Evolutionary conservation across 2,888 invertebrate genomes (phyloP), one percentile per base, ranked within the genome.

Genomic region (Ctenicera cuprea): DNA sequence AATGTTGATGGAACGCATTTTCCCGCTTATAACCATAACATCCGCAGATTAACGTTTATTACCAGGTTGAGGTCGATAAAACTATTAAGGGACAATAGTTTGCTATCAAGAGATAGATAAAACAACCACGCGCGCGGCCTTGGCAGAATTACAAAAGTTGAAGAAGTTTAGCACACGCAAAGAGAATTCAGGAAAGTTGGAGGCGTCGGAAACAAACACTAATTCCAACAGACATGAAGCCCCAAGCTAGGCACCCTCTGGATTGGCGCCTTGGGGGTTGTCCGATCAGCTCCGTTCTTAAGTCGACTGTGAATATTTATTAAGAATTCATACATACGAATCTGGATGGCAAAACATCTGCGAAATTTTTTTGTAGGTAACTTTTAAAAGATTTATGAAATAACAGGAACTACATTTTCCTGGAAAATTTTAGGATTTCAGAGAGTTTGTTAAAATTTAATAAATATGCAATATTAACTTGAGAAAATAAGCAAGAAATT

Each of bases 181-280:
- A 48, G 48, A 48, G 48, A 48, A 48, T 48, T 9, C 20, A 18
- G 18, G 48, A 48, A 48, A 48, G 2, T 48, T 48, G 16, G 14
- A 48, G 48, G 9, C 48, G 16, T 18, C 18, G 18, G 48, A 48
- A 48, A 48, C 48, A 48, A 48, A 48, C 48, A 48, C 48, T 48
- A 48, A 48, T 48, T 48, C 48, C 16, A 16, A 18, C 20, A 14
- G 48, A 48, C 20, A 20, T 48, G 16, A 48, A 41, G 48, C 48
- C 33, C 18, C 14, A 20, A 48, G 16, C 48, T 18, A 18, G 48
- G 16, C 18, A 48, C 48, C 48, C 20, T 41, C 7, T 41, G 14
- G 41, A 41, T 41, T 41, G 41, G 41, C 41, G 41, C 48, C 48
- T 48, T 18, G 48, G 48, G 48, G 20, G 20, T 48, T 48, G 20